A percentile compares a stretch with the other conserved stretches of the same genome.
phyloP scores from a whole-genome alignment of 2,888 invertebrate genomes.

The Agriopis marginaria region DNA sequence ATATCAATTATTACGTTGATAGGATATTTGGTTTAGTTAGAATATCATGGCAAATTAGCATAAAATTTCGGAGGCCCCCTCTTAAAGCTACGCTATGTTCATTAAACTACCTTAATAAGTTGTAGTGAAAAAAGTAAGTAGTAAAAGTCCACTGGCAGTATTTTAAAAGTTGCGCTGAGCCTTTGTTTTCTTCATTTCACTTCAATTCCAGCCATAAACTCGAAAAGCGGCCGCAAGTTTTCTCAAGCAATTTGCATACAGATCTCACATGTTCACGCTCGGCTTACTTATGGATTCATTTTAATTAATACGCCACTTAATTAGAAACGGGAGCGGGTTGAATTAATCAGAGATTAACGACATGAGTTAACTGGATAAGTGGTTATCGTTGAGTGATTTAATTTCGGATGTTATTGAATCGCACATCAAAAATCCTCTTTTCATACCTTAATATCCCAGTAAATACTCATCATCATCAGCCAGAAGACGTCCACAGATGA shows the following conservation, averaged over 20 bases:
- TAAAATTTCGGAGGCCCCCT: no score
- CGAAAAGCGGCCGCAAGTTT: constrained; percentile 15
- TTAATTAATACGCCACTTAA: constrained; percentile 31
- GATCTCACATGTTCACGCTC: constrained; percentile 18
- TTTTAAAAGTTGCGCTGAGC: not conserved
- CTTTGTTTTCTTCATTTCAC: not conserved
- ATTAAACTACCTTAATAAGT: no score
- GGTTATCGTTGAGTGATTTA: constrained; percentile 1
- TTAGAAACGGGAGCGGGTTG: constrained; percentile 17
- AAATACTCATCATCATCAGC: no score
- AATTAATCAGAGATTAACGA: constrained; percentile 21
- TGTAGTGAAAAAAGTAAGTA: no score
- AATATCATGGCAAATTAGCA: no score
- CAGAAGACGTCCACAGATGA: no score
- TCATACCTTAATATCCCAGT: no score
- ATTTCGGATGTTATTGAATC: not conserved
- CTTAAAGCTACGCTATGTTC: no score
- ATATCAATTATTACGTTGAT: no score
- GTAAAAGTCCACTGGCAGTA: not conserved
- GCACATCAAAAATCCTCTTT: not conserved
- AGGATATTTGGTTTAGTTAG: no score
- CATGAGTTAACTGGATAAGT: constrained; percentile 8
- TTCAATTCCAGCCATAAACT: constrained; percentile 3
- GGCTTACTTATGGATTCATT: constrained; percentile 32
- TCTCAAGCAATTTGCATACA: constrained; percentile 31